Conservation (phyloP, 2,888 invertebrate genomes). For the Agriopis marginaria region DNA sequence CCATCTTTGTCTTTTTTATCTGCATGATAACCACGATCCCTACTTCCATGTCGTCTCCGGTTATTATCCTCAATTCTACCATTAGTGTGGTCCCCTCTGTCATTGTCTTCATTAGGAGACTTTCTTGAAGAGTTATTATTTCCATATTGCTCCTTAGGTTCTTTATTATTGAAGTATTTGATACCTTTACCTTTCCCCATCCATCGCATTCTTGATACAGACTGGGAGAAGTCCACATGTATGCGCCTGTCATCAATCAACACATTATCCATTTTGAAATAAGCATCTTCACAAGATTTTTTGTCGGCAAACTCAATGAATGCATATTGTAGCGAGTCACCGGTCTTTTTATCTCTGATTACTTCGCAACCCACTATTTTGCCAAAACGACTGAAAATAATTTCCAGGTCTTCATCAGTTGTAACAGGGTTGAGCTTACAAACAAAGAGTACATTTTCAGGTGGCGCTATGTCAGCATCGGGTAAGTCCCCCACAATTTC, state of each 20-base stretch:
- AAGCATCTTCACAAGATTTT: slow-evolving; percentile 98
- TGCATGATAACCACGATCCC: slow-evolving; percentile 35
- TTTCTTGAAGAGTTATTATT: slow-evolving; percentile 16
- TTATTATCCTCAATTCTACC: slow-evolving; percentile 15
- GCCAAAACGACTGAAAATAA: slow-evolving; percentile 98
- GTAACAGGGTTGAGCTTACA: slow-evolving; percentile 99
- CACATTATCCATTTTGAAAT: slow-evolving; percentile 99
- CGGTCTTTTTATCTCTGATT: slow-evolving; percentile 96
- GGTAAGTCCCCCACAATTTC: slow-evolving; percentile 99
- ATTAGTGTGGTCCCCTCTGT: slow-evolving; percentile 28
- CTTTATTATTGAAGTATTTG: slow-evolving; percentile 80
- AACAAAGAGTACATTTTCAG: slow-evolving; percentile 99
- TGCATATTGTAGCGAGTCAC: slow-evolving; percentile 98
- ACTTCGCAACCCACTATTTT: slow-evolving; percentile 97
- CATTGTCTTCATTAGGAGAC: slow-evolving; percentile 45
- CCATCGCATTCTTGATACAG: slow-evolving; percentile 97
- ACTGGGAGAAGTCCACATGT: slow-evolving; percentile 99
- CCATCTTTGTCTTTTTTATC: slow-evolving; percentile 48
- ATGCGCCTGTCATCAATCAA: slow-evolving; percentile 99
- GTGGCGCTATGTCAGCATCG: slow-evolving; percentile 98
- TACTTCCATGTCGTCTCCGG: slow-evolving; percentile 22
- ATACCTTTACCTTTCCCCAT: slow-evolving; percentile 95
- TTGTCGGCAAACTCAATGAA: slow-evolving; percentile 98
- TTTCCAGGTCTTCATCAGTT: slow-evolving; percentile 98
- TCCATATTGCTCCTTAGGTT: slow-evolving; percentile 26